Conservation (phyloP, 2,113 vertebrate genomes). For the Menura novaehollandiae region DNA sequence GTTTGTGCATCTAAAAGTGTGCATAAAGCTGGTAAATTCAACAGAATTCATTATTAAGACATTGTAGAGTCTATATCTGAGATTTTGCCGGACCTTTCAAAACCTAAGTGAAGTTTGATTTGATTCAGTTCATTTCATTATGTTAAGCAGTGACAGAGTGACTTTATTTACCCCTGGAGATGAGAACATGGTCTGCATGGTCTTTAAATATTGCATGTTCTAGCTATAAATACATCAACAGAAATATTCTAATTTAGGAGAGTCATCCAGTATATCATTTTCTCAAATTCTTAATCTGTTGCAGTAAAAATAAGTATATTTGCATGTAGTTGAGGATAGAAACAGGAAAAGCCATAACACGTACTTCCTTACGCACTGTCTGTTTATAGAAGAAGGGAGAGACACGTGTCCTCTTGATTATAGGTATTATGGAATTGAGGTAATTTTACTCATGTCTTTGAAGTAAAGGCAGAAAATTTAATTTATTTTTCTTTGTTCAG, state of each 20-base stretch:
- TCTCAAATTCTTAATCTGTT: background rate
- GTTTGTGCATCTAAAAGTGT: background rate
- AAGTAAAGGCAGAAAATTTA: background rate
- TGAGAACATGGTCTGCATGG: background rate
- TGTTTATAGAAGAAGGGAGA: background rate
- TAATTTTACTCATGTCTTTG: background rate
- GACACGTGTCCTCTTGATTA: background rate
- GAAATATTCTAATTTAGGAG: background rate
- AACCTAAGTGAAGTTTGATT: background rate
- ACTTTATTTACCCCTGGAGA: background rate
- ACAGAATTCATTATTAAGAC: background rate
- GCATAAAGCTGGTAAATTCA: background rate
- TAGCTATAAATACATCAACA: background rate
- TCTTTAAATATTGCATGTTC: background rate
- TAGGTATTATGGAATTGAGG: background rate
- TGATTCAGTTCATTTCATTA: background rate
- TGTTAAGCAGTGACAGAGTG: background rate
- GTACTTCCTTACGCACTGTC: background rate
- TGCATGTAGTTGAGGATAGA: background rate
- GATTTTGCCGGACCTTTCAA: background rate
- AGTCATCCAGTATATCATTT: background rate
- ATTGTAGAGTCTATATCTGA: background rate
- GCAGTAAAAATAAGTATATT: background rate
- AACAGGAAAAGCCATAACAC: background rate
- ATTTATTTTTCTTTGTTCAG: background rate